Percentiles rank a stretch among this genome's conserved stretches.
phyloP scores from a whole-genome alignment of 64 coral and sea anemone species.

The Orbicella faveolata region DNA sequence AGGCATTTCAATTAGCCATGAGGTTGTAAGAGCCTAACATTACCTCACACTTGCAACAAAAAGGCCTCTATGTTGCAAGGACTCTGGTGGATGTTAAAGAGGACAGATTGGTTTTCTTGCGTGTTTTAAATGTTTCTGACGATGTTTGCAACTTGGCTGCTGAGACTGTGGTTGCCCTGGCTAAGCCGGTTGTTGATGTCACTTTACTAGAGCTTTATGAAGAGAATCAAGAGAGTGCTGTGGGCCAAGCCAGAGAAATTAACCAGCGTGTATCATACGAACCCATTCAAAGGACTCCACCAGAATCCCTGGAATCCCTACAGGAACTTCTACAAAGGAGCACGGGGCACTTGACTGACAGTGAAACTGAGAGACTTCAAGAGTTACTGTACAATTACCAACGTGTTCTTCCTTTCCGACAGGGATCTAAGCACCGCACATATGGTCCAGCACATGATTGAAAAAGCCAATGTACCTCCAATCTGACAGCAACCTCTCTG shows the following conservation, averaged over 20 bases:
- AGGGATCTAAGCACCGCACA: not conserved
- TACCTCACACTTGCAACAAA: slow-evolving; percentile 1
- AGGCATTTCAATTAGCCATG: not conserved
- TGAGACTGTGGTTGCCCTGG: slow-evolving; percentile 29
- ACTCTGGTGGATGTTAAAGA: slow-evolving; percentile 19
- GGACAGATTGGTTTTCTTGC: not conserved
- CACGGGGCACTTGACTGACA: not conserved
- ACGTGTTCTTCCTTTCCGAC: slow-evolving; percentile 3
- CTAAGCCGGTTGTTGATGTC: slow-evolving; percentile 20
- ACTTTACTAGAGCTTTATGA: not conserved
- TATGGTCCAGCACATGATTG: not conserved
- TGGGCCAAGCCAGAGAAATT: not conserved
- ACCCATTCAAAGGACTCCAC: not conserved
- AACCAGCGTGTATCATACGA: not conserved
- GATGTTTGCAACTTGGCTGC: not conserved
- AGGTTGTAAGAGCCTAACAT: slow-evolving; percentile 26
- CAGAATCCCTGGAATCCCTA: not conserved
- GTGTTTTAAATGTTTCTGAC: slow-evolving; percentile 30
- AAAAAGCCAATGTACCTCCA: not conserved
- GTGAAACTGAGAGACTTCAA: not conserved
- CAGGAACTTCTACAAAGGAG: slow-evolving; percentile 13
- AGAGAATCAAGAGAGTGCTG: not conserved
- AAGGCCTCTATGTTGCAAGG: slow-evolving; percentile 37
- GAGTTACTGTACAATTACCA: slow-evolving; percentile 2
- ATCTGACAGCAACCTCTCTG: slow-evolving; percentile 7